A percentile compares a stretch with the other conserved stretches of the same genome.
Evolutionary conservation across 2,888 invertebrate genomes (phyloP).

Genomic region (Octodonta nipae): DNA sequence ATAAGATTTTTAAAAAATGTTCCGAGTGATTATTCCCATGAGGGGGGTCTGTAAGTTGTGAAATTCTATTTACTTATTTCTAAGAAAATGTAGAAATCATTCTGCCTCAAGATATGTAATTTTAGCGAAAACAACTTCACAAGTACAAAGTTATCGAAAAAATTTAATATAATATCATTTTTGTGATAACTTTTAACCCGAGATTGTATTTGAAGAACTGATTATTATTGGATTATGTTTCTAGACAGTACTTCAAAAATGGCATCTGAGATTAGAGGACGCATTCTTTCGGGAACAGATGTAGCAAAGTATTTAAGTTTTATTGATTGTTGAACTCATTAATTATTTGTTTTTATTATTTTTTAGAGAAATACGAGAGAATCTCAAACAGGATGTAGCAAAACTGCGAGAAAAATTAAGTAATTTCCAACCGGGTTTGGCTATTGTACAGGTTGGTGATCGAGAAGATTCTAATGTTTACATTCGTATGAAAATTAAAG

Average conservation of each 20-base stretch:
- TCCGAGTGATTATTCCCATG: no score
- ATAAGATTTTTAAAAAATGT: no score
- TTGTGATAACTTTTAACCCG: constrained; percentile 1
- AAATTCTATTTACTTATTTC: no score
- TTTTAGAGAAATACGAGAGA: constrained; percentile 56
- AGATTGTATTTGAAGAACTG: no score
- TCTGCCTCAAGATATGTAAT: no score
- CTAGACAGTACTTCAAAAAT: background rate
- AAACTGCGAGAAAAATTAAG: constrained; percentile 43
- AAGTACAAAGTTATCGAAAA: no score
- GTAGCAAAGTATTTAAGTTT: background rate
- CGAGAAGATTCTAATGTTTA: constrained; percentile 97
- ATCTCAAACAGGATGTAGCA: constrained; percentile 52
- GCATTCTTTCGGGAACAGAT: background rate
- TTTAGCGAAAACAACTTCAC: no score
- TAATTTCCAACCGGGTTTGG: constrained; percentile 60
- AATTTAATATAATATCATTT: no score
- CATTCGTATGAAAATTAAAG: constrained; percentile 89
- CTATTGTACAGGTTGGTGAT: constrained; percentile 91
- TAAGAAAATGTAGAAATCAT: no score
- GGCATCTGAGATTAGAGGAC: background rate
- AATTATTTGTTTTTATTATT: no score
- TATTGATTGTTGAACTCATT: background rate
- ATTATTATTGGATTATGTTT: no score
- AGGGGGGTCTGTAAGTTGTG: no score